Conservation (phyloP, 1,140 invertebrate species). For the Trinorchestia longiramus region DNA sequence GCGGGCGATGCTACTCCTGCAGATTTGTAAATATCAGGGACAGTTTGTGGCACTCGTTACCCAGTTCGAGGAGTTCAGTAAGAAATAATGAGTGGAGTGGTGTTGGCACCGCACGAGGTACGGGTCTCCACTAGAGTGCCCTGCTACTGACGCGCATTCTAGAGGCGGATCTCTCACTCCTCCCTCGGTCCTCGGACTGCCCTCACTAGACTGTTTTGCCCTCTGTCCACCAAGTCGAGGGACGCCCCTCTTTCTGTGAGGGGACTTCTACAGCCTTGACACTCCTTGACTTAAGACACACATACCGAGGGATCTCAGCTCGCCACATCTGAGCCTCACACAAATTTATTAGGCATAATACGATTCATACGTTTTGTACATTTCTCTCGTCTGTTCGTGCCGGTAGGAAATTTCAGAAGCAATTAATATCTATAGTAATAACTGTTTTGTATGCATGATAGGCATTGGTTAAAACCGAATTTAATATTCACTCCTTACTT, state of each 20-base stretch:
- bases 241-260: neutral
- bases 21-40: neutral
- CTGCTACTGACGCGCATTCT: neutral
- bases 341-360: neutral
- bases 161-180: neutral
- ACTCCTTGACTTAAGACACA: neutral
- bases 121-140: neutral
- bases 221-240: neutral
- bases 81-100: neutral
- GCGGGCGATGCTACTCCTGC: neutral
- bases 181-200: constrained; percentile 11
- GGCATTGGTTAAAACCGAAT: neutral
- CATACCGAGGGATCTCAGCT: neutral
- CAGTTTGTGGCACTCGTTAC: neutral
- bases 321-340: neutral
- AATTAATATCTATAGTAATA: neutral
- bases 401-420: neutral
- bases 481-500: too few species aligned
- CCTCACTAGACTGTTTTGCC: constrained; percentile 10
- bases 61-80: neutral
- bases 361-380: neutral
- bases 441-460: neutral
- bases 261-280: neutral
- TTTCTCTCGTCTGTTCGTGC: neutral
- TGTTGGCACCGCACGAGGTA: neutral